Percentiles rank a stretch among this genome's conserved stretches.
These are phyloP conservation scores for Cacatua alba DNA, from an alignment of 2,113 vertebrate genomes.

Conservation along the genomic window DNA sequence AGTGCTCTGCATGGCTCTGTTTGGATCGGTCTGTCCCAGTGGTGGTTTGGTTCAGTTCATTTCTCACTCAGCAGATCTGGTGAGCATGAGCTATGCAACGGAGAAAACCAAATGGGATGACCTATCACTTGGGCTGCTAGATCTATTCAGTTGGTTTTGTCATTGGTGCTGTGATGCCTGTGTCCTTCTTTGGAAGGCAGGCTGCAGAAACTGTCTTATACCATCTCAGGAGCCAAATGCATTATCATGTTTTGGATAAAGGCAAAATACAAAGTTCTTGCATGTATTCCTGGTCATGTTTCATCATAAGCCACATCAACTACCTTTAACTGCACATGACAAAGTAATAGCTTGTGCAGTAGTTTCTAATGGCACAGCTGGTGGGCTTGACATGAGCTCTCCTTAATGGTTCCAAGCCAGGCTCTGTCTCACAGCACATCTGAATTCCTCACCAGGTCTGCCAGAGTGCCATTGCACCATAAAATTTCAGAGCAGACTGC, in stretches of 20 bases:
- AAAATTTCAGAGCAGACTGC: not conserved
- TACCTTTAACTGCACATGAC: not conserved
- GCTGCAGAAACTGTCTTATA: not conserved
- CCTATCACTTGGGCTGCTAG: not conserved
- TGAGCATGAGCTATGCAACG: not conserved
- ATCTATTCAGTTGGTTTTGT: not conserved
- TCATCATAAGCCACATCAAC: not conserved
- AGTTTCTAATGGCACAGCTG: not conserved
- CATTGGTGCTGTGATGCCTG: not conserved
- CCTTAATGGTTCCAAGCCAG: not conserved
- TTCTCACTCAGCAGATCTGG: not conserved
- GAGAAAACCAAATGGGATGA: not conserved
- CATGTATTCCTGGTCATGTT: not conserved
- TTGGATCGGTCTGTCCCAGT: not conserved
- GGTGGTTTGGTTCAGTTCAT: rapidly evolving
- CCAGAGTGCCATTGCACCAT: not conserved
- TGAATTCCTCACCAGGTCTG: not conserved
- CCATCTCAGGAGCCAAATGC: not conserved
- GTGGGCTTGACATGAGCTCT: not conserved
- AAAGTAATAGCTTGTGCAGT: not conserved
- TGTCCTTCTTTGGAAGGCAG: not conserved
- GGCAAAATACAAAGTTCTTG: not conserved
- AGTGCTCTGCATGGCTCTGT: not conserved
- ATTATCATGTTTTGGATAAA: not conserved
- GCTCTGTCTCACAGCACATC: not conserved